A percentile compares a stretch with the other conserved stretches of the same genome.
phyloP scores from a whole-genome alignment of 2,113 vertebrate genomes.

The Clupea harengus region DNA sequence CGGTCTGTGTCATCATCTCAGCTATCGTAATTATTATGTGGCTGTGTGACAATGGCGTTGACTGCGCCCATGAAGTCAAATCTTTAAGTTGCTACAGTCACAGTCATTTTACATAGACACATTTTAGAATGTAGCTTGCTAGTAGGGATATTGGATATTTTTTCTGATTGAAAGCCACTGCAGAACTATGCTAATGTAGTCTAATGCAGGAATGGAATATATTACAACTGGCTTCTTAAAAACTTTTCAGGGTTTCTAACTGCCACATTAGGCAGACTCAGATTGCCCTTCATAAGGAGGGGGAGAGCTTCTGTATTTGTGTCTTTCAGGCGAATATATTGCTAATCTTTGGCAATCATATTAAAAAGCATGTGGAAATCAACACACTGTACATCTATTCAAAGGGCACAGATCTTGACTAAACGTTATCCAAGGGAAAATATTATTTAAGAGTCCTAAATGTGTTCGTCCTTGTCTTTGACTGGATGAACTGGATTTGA shows the following conservation, averaged over 20 bases:
- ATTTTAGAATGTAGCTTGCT: background rate
- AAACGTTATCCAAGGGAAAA: background rate
- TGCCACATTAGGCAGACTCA: background rate
- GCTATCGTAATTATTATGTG: background rate
- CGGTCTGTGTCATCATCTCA: constrained; percentile 6
- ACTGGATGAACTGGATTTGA: background rate
- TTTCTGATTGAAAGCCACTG: background rate
- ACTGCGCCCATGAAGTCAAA: background rate
- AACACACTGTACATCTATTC: background rate
- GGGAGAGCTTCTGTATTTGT: background rate
- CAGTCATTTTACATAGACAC: background rate
- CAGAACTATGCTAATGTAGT: background rate
- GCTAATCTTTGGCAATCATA: background rate
- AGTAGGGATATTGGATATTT: background rate
- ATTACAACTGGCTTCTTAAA: background rate
- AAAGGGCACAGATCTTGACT: background rate
- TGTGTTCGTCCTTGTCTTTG: background rate
- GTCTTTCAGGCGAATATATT: background rate
- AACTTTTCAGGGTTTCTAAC: background rate
- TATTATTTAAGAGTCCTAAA: background rate
- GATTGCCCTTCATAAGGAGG: background rate
- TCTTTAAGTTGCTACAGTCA: background rate
- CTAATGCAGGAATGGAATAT: background rate
- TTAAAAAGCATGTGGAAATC: background rate
- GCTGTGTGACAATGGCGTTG: background rate